Conservation (phyloP, 2,797 vertebrate genomes). For the Lepus townsendii region DNA sequence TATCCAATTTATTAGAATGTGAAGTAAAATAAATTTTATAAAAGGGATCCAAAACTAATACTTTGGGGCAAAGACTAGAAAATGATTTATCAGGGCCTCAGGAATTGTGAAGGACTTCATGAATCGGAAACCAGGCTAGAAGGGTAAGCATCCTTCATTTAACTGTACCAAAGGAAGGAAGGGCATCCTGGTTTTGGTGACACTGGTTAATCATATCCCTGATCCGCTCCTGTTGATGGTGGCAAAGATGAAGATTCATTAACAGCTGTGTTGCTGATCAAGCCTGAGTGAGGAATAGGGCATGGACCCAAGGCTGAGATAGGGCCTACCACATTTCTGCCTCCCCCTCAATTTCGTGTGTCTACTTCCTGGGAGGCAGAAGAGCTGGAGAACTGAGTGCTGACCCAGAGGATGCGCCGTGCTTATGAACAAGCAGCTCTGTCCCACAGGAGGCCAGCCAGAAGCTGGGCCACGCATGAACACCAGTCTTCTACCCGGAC, state of each 20-base stretch:
- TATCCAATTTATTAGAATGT: background rate
- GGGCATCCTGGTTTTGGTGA: background rate
- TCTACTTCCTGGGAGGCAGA: background rate
- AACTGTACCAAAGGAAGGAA: background rate
- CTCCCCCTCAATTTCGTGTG: background rate
- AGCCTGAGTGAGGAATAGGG: background rate
- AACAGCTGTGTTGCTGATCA: background rate
- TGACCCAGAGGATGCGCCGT: background rate
- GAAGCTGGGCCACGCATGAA: background rate
- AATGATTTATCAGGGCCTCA: background rate
- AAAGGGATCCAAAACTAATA: background rate
- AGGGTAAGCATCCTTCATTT: background rate
- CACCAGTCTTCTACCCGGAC: background rate
- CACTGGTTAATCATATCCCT: background rate
- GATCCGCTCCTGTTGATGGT: background rate
- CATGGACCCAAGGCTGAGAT: background rate
- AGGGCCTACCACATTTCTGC: background rate
- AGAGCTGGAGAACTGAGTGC: background rate
- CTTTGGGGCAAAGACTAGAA: background rate
- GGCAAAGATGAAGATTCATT: background rate
- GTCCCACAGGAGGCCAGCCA: background rate
- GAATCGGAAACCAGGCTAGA: background rate
- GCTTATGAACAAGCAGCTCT: background rate
- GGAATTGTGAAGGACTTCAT: background rate
- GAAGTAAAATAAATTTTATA: conserved; percentile 33